Base-by-base conservation (phyloP, 2,113 vertebrate species). In the Lagopus leucura region DNA sequence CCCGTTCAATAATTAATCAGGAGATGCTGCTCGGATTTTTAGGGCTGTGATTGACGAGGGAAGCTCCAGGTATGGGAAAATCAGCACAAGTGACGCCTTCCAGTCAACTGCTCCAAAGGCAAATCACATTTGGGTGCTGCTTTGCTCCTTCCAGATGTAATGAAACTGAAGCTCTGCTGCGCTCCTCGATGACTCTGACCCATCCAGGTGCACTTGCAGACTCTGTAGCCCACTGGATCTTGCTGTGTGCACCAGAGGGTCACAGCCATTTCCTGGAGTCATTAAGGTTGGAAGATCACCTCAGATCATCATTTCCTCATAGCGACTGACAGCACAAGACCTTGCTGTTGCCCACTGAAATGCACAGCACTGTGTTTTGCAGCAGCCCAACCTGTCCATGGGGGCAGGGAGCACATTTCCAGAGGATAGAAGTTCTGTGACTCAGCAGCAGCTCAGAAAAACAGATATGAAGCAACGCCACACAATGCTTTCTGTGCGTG, bases 1-100 rank as follows among this genome's bases (percentile, higher is more conserved):
- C 47, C 43, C 67, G 27, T 67, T 90, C 82, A 81, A 45, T 78
- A 94, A 96, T 96, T 93, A 89, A 95, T 93, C 80, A 76, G 73
- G 58, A 84, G 55, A 30, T 0, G 40, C 47, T 0, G 54, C 70
- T 73, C 79, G 75, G 88, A 76, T 82, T 89, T 76, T 83, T 6
- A 47, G 54, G 57, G 71, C 82, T 72, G 71, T 2, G 1, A 66
- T 52, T 86, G 77, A 86, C 2, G 63, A 88, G 76, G 72, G 65
- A 88, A 38, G 28, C 14, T 78, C 66, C 16, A 70, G 3, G 0
- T 4, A 2, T 1, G 36, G 81, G 27, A 63, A 60, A 78, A 4
- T 6, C 55, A 10, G 50, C 42, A 10, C 19, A 6, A 55, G 34
- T 0, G 1, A 32, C 11, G 13, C 61, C 43, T 13, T 11, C 50